A percentile compares a stretch with the other conserved stretches of the same genome.
phyloP scores from a whole-genome alignment of 2,888 invertebrate species.

The Kryphioiulus occultus region DNA sequence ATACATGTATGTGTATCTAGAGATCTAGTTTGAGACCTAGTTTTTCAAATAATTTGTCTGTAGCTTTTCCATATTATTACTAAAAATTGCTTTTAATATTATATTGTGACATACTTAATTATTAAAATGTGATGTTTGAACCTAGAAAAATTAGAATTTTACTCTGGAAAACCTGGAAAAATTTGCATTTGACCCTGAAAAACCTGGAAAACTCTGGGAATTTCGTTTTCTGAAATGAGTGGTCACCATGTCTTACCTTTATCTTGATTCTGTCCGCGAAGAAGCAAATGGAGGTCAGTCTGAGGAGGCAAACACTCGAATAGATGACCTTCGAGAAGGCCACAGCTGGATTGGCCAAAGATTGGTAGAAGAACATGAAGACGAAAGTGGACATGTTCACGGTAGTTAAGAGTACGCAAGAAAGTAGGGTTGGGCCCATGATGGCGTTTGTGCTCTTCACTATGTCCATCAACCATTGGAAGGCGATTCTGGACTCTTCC shows the following conservation, averaged over 20 bases:
- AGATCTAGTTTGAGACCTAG: too few species aligned
- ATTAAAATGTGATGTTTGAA: too few species aligned
- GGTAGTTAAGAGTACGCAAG: neutral
- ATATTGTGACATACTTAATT: too few species aligned
- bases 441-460: neutral
- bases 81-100: too few species aligned
- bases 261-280: neutral
- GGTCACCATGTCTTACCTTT: constrained; percentile 12
- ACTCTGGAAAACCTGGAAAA: too few species aligned
- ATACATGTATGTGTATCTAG: too few species aligned
- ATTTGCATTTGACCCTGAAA: too few species aligned
- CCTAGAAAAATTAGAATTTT: too few species aligned
- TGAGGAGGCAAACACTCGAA: neutral
- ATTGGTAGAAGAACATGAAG: neutral
- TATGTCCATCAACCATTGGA: neutral
- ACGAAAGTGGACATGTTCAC: neutral
- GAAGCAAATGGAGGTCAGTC: neutral
- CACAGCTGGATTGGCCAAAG: neutral
- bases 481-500: neutral
- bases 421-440: neutral
- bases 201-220: too few species aligned
- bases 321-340: neutral
- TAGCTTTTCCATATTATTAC: too few species aligned
- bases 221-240: too few species aligned
- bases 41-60: too few species aligned